Evolutionary conservation across 2,113 vertebrate species (phyloP).

Genomic region (Polyodon spathula): DNA sequence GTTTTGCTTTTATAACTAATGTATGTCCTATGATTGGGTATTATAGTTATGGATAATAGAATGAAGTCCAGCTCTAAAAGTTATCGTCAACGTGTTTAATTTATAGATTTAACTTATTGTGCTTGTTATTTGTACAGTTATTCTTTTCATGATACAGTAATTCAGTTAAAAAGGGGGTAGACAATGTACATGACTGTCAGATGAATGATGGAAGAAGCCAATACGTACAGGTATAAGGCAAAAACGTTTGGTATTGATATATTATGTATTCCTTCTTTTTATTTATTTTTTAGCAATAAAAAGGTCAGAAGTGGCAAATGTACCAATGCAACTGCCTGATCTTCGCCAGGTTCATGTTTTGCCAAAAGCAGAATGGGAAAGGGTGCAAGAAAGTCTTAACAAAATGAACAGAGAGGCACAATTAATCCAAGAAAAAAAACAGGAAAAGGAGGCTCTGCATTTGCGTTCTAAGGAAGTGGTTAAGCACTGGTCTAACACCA

Average conservation of each 20-base stretch:
- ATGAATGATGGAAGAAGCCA: no score
- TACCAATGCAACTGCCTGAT: conserved; percentile 45
- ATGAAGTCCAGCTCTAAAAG: no score
- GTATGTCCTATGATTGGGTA: no score
- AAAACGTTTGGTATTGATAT: neutral
- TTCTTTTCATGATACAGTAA: no score
- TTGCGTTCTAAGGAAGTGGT: conserved; percentile 66
- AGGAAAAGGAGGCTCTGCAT: conserved; percentile 59
- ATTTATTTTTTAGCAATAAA: conserved; percentile 8
- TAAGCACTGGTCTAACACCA: conserved; percentile 67
- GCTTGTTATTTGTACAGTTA: no score
- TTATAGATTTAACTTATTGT: no score
- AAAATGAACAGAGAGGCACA: conserved; percentile 51
- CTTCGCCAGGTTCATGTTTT: conserved; percentile 66
- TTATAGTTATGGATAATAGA: no score
- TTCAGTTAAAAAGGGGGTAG: no score
- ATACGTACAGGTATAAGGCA: no score
- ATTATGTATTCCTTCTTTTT: neutral
- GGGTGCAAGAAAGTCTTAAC: conserved; percentile 61
- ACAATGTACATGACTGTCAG: no score
- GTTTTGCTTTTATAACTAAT: no score
- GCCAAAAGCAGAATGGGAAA: conserved; percentile 69
- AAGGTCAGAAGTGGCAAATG: conserved; percentile 18
- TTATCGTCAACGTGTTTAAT: no score
- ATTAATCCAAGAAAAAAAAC: conserved; percentile 42